Evolutionary conservation across 2,113 vertebrate species (phyloP), one percentile per base, ranked within the genome.

Genomic region (Nothocercus nigrocapillus): DNA sequence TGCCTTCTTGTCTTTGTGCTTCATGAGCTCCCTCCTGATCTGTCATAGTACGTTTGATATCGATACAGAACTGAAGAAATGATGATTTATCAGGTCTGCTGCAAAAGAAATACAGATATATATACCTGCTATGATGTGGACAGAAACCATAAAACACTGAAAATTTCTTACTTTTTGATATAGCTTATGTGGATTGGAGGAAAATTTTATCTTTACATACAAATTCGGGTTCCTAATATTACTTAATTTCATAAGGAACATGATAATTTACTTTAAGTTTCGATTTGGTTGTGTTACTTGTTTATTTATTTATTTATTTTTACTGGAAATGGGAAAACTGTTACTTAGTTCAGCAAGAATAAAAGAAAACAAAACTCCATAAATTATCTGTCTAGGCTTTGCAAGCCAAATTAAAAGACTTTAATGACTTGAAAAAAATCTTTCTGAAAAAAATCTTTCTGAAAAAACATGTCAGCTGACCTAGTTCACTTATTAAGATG

Each of bases 401-500:
- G 13, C 4, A 68, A 28, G 8, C 7, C 19, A 38, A 76, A 87
- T 82, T 36, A 47, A 70, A 68, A 85, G 17, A n/a, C 7, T 81
- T 91, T 32, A 13, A 47, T 11, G 8, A 36, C 42, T 49, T 74
- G 36, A 63, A 94, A 77, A 10, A 83, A 58, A 82, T 85, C 8
- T 82, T 86, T 66, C 32, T 74, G 36, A 63, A 94, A 77, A 10
- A 83, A 58, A 82, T 85, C 8, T 82, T 86, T 66, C 32, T n/a
- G n/a, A n/a, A n/a, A 88, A 89, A 80, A 45, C 12, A 18, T 70
- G 38, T 38, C 44, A 79, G 22, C 30, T 86, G 58, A 78, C 73
- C 53, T 53, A 76, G 9, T 66, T 96, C 21, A 3, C 21, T 53
- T 86, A 88, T 94, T 95, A 94, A 95, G 79, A 34, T 54, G 80